phyloP scores from a whole-genome alignment of 2,888 invertebrate genomes.

The Cactoblastis cactorum region DNA sequence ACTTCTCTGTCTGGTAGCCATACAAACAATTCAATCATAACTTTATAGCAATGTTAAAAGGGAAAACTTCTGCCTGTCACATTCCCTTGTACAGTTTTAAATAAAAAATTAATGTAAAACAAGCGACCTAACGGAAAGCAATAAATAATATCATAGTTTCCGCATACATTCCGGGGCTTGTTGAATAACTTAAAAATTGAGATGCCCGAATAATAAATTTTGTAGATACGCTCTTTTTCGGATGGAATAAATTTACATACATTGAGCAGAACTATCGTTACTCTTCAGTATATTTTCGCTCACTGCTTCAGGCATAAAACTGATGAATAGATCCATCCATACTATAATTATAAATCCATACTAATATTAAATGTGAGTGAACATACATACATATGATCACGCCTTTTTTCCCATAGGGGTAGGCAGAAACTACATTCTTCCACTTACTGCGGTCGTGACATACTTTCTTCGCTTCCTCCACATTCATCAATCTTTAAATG shows the following conservation, averaged over 20 bases:
- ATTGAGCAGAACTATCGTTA: slow-evolving; percentile 5
- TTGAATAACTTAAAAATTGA: slow-evolving; percentile 37
- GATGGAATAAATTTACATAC: slow-evolving; percentile 36
- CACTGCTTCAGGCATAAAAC: background rate
- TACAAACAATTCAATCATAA: too few species aligned
- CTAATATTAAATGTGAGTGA: too few species aligned
- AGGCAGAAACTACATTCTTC: too few species aligned
- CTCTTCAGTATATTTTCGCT: background rate
- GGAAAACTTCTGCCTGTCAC: slow-evolving; percentile 33
- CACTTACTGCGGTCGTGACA: too few species aligned
- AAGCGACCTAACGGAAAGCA: slow-evolving; percentile 38
- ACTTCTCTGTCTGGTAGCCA: too few species aligned
- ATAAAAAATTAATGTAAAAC: slow-evolving; percentile 50
- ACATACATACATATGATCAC: too few species aligned
- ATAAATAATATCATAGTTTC: slow-evolving; percentile 54
- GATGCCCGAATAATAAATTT: slow-evolving; percentile 33
- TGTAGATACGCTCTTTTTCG: slow-evolving; percentile 24
- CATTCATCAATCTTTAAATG: too few species aligned
- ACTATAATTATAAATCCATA: too few species aligned
- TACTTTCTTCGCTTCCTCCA: too few species aligned
- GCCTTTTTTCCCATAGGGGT: too few species aligned
- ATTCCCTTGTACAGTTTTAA: slow-evolving; percentile 32
- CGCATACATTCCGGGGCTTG: slow-evolving; percentile 37
- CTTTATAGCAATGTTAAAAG: slow-evolving; percentile 36
- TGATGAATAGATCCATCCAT: too few species aligned